These are phyloP conservation scores for Brienomyrus brachyistius DNA, from an alignment of 2,113 vertebrate species.

Conservation along the genomic window DNA sequence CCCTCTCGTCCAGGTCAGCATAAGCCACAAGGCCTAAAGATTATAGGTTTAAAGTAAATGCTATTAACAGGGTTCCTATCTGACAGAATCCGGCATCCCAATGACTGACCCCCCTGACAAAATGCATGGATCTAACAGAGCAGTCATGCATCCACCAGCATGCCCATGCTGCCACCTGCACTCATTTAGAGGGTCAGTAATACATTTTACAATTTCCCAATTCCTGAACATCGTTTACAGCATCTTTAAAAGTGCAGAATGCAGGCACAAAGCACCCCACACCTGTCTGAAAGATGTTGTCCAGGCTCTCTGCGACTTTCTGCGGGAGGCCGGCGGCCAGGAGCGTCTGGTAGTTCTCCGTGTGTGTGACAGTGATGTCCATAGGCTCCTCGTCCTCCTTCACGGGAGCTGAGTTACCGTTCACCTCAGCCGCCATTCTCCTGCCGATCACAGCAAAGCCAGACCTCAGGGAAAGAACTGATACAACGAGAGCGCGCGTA, in stretches of 20 bases:
- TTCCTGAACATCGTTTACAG: background rate
- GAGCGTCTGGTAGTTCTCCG: constrained; percentile 94
- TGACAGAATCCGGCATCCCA: background rate
- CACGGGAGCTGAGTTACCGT: constrained; percentile 86
- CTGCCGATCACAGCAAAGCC: constrained; percentile 20
- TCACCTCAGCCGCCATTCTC: constrained; percentile 97
- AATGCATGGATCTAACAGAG: background rate
- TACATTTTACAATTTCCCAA: background rate
- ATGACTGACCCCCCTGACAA: background rate
- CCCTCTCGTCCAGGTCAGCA: constrained; percentile 91
- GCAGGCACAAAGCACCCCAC: constrained; percentile 30
- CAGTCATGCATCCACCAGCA: background rate
- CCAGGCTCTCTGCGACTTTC: constrained; percentile 95
- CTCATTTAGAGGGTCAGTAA: background rate
- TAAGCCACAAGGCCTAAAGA: constrained; percentile 85
- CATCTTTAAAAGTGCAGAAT: background rate
- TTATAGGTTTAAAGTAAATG: constrained; percentile 9
- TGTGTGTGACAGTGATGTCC: constrained; percentile 85
- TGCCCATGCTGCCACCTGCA: background rate
- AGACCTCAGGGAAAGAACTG: background rate
- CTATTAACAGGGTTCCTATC: background rate
- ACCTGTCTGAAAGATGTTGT: constrained; percentile 98
- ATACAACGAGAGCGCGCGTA: background rate
- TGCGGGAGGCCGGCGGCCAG: constrained; percentile 89
- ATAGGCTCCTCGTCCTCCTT: constrained; percentile 97